Evolutionary conservation across 2,888 invertebrate genomes (phyloP).

Genomic region (Pandemis heparana): DNA sequence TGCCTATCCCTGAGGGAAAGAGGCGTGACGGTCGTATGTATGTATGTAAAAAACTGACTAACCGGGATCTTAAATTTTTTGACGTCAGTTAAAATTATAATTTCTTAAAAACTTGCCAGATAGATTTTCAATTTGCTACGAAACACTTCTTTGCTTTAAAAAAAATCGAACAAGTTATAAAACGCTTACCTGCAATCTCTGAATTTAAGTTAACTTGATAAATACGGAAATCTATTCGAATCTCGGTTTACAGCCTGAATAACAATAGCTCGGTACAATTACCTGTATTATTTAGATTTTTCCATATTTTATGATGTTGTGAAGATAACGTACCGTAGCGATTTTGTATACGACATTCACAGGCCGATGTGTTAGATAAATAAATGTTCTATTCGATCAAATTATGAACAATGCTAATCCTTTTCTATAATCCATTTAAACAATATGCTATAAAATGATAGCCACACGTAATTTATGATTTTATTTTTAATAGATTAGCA

Average conservation of each 20-base stretch:
- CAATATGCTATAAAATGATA: constrained; percentile 12
- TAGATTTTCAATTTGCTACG: too few species aligned
- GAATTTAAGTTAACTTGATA: neutral
- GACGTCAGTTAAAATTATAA: too few species aligned
- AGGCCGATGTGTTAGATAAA: neutral
- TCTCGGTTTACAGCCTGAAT: constrained; percentile 10
- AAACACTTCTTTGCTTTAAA: neutral
- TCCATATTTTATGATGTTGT: constrained; percentile 13
- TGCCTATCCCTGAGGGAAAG: too few species aligned
- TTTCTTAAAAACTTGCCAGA: too few species aligned
- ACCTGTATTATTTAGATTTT: neutral
- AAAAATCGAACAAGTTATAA: neutral
- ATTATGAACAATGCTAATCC: constrained; percentile 15
- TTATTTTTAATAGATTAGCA: constrained; percentile 26
- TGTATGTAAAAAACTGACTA: too few species aligned
- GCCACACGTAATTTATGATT: constrained; percentile 26
- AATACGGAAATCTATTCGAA: neutral
- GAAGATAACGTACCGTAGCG: constrained; percentile 9
- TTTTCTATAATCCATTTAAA: constrained; percentile 16
- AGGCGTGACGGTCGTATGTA: too few species aligned
- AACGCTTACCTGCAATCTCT: neutral
- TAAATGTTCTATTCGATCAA: neutral
- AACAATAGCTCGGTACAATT: neutral
- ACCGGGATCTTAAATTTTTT: too few species aligned
- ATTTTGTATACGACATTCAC: neutral